phyloP scores from a whole-genome alignment of 2,888 invertebrate species.

The Hydropsyche betteni region DNA sequence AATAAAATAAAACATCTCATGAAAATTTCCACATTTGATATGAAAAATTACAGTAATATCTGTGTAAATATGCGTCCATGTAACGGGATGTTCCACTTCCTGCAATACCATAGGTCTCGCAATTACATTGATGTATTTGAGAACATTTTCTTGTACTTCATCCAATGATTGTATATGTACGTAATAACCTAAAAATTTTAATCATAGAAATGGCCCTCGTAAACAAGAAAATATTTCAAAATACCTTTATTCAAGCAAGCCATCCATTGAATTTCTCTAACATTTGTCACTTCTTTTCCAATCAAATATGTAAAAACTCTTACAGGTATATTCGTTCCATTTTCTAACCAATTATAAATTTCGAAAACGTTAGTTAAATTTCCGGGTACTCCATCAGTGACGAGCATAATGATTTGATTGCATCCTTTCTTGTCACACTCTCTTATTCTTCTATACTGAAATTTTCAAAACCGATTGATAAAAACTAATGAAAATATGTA shows the following conservation, averaged over 20 bases:
- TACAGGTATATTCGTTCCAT: constrained; percentile 79
- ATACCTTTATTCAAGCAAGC: constrained; percentile 92
- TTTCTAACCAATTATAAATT: constrained; percentile 77
- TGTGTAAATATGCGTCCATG: constrained; percentile 96
- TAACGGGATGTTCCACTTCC: constrained; percentile 78
- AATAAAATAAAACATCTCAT: neutral
- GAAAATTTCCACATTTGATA: too few relatives aligned
- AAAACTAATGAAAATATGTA: constrained; percentile 18
- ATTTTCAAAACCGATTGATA: neutral
- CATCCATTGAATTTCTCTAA: constrained; percentile 90
- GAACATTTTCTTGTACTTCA: constrained; percentile 94
- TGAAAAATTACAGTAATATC: constrained; percentile 76
- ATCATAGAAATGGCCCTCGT: too few relatives aligned
- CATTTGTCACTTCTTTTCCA: constrained; percentile 92
- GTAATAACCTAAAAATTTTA: constrained; percentile 77
- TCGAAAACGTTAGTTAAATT: constrained; percentile 87
- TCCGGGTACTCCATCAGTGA: constrained; percentile 93
- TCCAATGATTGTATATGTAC: constrained; percentile 94
- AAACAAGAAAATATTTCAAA: neutral
- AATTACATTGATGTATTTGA: constrained; percentile 95
- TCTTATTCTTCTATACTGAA: constrained; percentile 63
- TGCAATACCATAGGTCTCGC: constrained; percentile 84
- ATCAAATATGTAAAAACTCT: constrained; percentile 95
- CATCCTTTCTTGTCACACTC: constrained; percentile 72
- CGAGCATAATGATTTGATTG: constrained; percentile 95